These are phyloP conservation scores for Potamarius usumacintae DNA, from an alignment of 2,113 vertebrate species.

Conservation along the genomic window DNA sequence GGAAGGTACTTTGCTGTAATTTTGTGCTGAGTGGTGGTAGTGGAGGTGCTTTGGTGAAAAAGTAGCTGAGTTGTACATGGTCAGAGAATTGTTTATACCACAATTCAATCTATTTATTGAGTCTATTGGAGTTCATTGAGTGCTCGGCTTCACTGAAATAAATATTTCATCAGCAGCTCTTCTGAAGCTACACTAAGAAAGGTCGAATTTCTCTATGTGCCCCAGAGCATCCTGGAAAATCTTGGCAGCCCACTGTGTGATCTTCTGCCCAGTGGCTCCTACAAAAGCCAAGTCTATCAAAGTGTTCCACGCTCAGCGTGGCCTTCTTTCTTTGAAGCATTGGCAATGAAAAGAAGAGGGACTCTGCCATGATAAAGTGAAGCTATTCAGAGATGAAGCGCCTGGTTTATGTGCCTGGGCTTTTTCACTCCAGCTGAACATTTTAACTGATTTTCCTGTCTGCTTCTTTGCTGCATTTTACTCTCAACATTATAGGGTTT, in stretches of 20 bases:
- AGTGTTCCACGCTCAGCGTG: conserved; percentile 60
- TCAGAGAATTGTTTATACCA: neutral
- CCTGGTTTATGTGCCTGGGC: neutral
- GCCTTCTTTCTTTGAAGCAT: conserved; percentile 55
- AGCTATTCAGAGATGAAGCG: conserved; percentile 5
- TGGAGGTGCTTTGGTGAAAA: neutral
- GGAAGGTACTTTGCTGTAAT: neutral
- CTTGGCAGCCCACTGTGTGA: conserved; percentile 71
- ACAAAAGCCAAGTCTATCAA: conserved; percentile 59
- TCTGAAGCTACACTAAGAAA: conserved; percentile 26
- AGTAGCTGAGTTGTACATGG: neutral
- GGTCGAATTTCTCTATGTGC: conserved; percentile 53
- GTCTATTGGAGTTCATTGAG: neutral
- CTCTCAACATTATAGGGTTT: neutral
- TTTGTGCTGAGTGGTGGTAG: neutral
- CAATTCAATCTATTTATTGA: neutral
- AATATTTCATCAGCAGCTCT: conserved; percentile 22
- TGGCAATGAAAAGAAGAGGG: conserved; percentile 39
- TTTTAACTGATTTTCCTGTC: neutral
- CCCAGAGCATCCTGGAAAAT: conserved; percentile 63
- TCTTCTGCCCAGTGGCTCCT: conserved; percentile 71
- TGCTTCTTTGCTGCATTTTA: neutral
- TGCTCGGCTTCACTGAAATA: neutral
- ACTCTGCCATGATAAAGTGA: conserved; percentile 20
- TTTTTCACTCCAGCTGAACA: neutral